phyloP scores from a whole-genome alignment of 2,113 vertebrate genomes.

The Myiozetetes cayanensis region DNA sequence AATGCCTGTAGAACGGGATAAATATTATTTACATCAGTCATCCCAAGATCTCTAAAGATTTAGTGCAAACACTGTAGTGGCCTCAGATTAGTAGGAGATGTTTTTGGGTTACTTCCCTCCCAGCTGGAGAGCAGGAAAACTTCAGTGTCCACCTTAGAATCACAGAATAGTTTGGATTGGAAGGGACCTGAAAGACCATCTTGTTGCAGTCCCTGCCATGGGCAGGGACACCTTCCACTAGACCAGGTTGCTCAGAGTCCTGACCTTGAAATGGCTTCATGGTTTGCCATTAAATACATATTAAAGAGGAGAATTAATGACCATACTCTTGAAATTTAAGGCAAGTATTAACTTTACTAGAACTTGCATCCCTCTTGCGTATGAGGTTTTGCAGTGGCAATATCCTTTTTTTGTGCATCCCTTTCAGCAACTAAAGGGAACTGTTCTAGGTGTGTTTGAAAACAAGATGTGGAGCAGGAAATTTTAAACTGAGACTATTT shows the following conservation, averaged over 20 bases:
- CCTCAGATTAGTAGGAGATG: neutral
- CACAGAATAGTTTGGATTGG: neutral
- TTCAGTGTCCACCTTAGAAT: neutral
- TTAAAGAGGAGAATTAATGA: neutral
- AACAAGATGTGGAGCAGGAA: neutral
- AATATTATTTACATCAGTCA: neutral
- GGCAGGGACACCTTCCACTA: neutral
- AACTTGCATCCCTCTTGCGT: neutral
- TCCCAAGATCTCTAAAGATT: neutral
- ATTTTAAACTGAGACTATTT: neutral
- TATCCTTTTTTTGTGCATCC: neutral
- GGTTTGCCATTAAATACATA: accelerated
- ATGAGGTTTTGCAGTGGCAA: neutral
- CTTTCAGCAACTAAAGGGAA: neutral
- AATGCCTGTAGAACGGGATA: neutral
- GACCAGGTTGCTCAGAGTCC: neutral
- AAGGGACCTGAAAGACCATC: neutral
- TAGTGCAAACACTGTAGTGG: neutral
- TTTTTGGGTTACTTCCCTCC: neutral
- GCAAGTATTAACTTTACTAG: neutral
- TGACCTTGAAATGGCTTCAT: neutral
- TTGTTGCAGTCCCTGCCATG: neutral
- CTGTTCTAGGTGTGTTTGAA: neutral
- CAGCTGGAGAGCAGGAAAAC: neutral
- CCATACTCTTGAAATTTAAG: neutral